Evolutionary conservation across 2,797 vertebrate genomes (phyloP).

Genomic region (Hyperoplus immaculatus): DNA sequence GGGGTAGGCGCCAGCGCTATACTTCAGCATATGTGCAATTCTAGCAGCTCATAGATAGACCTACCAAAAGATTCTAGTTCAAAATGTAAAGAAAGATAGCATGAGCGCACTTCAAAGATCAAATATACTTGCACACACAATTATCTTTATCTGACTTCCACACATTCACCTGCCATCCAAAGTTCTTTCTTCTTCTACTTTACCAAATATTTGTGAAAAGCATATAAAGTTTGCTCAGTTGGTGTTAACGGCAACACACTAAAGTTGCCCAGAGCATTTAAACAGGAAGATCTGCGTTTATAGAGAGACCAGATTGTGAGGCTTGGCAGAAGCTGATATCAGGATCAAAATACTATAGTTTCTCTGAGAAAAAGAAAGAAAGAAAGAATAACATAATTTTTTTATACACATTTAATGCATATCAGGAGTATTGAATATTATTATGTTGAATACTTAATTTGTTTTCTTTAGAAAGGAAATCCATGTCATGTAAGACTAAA

Average conservation of each 20-base stretch:
- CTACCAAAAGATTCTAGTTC: not conserved
- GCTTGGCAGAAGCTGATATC: conserved; percentile 20
- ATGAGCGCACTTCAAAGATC: not conserved
- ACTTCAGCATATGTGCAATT: not conserved
- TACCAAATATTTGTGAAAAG: not conserved
- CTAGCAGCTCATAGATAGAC: not conserved
- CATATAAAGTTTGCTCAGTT: conserved; percentile 10
- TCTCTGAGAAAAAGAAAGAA: conserved; percentile 5
- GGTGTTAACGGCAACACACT: not conserved
- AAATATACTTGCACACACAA: conserved; percentile 4
- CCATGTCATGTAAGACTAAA: not conserved
- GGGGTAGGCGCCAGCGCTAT: too few species aligned
- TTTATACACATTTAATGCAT: not conserved
- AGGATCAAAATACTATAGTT: not conserved
- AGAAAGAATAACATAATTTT: not conserved
- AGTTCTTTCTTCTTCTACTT: not conserved
- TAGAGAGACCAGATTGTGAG: not conserved
- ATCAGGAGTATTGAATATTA: not conserved
- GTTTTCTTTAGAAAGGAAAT: not conserved
- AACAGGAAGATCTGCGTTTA: not conserved
- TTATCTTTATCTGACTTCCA: conserved; percentile 13
- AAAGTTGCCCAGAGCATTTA: conserved; percentile 18
- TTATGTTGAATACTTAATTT: not conserved
- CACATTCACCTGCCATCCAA: conserved; percentile 10
- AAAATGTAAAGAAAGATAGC: not conserved